Evolutionary conservation across 2,113 vertebrate species (phyloP).

Genomic region (Sceloporus tristichus): DNA sequence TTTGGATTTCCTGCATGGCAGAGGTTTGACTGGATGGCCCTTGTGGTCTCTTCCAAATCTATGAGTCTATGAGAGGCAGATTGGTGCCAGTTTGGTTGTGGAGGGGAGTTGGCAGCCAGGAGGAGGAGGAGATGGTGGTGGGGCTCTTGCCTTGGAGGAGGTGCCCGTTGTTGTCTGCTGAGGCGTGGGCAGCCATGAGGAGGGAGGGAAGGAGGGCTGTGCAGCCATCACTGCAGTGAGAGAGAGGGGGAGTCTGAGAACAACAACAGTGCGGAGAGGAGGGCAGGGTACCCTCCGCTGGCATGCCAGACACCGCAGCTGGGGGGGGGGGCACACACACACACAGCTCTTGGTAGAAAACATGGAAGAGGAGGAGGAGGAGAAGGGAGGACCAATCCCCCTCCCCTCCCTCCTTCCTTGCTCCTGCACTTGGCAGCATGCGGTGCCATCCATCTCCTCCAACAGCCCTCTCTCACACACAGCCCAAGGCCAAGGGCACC

Average conservation of each 20-base stretch:
- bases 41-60: too few species aligned
- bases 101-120: neutral
- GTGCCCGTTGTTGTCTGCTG: constrained; percentile 12
- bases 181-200: constrained; percentile 34
- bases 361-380: too few species aligned
- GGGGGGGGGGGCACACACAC: neutral
- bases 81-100: neutral
- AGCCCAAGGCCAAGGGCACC: neutral
- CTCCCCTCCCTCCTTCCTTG: neutral
- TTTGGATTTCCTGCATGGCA: too few species aligned
- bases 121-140: neutral
- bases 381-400: too few species aligned
- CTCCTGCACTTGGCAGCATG: neutral
- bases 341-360: too few species aligned
- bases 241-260: constrained; percentile 36
- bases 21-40: too few species aligned
- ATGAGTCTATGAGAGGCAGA: neutral
- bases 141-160: neutral
- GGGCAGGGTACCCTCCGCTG: neutral
- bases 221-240: constrained; percentile 51
- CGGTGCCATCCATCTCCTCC: neutral
- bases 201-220: constrained; percentile 31
- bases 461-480: neutral
- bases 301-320: neutral
- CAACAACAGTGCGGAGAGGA: constrained; percentile 23